A percentile compares a stretch with the other conserved stretches of the same genome.
Conservation (phyloP, 2,888 invertebrate genomes). For the Hermaeophaga mercurialis region DNA sequence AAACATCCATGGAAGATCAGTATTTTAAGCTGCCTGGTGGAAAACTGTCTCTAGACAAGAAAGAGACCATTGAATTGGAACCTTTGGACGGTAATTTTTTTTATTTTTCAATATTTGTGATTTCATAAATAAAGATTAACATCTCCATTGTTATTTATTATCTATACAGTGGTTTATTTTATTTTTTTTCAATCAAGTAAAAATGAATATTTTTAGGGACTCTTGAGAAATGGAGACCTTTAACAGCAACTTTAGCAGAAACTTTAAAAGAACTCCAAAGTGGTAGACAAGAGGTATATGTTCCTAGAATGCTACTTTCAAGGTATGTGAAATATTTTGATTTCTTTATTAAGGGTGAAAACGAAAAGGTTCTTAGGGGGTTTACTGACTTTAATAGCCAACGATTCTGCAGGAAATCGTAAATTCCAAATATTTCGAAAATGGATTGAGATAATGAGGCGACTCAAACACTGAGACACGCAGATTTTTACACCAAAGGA, state of each 20-base stretch:
- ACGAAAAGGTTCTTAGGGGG: no score
- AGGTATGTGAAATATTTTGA: constrained; percentile 14
- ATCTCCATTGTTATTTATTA: no score
- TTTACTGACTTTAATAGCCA: no score
- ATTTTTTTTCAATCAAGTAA: background rate
- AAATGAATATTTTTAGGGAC: constrained; percentile 46
- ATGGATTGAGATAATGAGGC: no score
- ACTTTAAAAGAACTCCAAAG: constrained; percentile 71
- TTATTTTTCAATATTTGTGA: no score
- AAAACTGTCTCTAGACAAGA: constrained; percentile 61
- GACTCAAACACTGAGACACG: no score
- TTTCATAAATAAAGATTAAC: no score
- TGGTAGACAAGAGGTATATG: constrained; percentile 68
- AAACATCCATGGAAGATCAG: constrained; percentile 71
- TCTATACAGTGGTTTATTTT: background rate
- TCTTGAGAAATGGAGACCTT: constrained; percentile 70
- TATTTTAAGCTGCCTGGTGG: constrained; percentile 76
- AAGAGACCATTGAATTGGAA: constrained; percentile 39
- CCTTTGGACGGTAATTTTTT: constrained; percentile 45
- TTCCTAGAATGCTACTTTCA: constrained; percentile 66
- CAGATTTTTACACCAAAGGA: no score
- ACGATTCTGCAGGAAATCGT: no score
- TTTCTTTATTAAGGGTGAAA: background rate
- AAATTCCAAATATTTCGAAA: no score
- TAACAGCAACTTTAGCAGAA: constrained; percentile 71